Evolutionary conservation across 2,113 vertebrate genomes (phyloP), one percentile per base, ranked within the genome.

Genomic region (Ictalurus punctatus): DNA sequence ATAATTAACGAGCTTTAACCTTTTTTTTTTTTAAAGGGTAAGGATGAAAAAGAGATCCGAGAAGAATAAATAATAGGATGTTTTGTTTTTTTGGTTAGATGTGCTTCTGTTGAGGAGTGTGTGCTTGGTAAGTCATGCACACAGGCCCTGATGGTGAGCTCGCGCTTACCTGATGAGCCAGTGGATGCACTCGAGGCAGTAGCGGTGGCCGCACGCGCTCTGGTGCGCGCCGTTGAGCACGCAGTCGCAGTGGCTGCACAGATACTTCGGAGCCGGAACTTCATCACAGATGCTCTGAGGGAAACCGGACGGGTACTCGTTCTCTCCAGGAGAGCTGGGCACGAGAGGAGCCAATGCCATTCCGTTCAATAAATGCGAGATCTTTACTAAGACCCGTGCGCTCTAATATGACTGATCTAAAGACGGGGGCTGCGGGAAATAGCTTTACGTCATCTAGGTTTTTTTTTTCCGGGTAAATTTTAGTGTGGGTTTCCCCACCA

Each of bases 241-340:
- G n/a, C 94, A 94, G 67, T 93, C 90, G 85, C 96, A 96, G 92
- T 92, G 95, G 89, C 95, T 96, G 94, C 95, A 95, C 85, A 96
- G 92, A 89, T 93, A 95, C 76, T 95, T 96, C 58, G 93, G 92
- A 0, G 93, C 94, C 0, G 96, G 92, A 0, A 89, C 93, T 0
- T 95, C 94, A 74, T 96, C 93, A 1, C 95, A 96, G 59, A 94
- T 94, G 74, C 5, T 93, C 13, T 91, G 91, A 80, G 96, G 95
- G 54, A 96, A 97, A 0, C 96, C 97, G 0, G 94, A 95, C 12
- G 96, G 96, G 82, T 95, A 96, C 80, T 96, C 96, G 3, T 96
- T 96, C 79, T 96, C 96, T 30, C 93, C 96, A 0, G 96, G 96
- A 59, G 93, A 92, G 0, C 94, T 95, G 79, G 40, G 2, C 0